Evolutionary conservation across 2,888 invertebrate genomes (phyloP).

Genomic region (Arge pagana): DNA sequence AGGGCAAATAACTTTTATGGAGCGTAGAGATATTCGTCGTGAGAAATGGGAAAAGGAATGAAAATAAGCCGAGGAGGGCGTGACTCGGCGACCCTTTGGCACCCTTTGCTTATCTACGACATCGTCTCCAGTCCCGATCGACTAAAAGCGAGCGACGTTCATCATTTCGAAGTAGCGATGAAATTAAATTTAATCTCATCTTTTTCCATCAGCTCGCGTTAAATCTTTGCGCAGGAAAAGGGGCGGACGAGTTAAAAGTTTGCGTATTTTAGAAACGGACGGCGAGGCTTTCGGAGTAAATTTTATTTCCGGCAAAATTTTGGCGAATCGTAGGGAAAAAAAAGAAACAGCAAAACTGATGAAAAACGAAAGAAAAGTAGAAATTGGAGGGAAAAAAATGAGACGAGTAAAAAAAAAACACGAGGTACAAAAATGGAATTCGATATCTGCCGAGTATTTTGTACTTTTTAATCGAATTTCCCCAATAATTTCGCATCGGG

Average conservation of each 20-base stretch:
- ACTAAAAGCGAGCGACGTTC: slow-evolving; percentile 2
- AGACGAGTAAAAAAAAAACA: neutral
- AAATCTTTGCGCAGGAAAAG: too few relatives aligned
- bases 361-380: neutral
- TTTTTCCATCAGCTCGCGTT: neutral
- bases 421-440: neutral
- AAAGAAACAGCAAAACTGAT: neutral
- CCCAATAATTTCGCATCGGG: too few relatives aligned
- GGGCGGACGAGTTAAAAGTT: too few relatives aligned
- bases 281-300: too few relatives aligned
- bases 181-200: neutral
- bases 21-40: neutral
- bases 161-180: neutral
- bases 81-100: neutral
- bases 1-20: too few relatives aligned
- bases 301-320: too few relatives aligned
- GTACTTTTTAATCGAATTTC: too few relatives aligned
- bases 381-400: neutral
- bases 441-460: too few relatives aligned
- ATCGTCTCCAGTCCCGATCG: neutral
- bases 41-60: neutral
- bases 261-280: too few relatives aligned
- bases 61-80: neutral
- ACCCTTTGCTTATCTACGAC: neutral
- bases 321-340: too few relatives aligned